phyloP scores from a whole-genome alignment of 2,113 vertebrate species.

The Lycaon pictus region DNA sequence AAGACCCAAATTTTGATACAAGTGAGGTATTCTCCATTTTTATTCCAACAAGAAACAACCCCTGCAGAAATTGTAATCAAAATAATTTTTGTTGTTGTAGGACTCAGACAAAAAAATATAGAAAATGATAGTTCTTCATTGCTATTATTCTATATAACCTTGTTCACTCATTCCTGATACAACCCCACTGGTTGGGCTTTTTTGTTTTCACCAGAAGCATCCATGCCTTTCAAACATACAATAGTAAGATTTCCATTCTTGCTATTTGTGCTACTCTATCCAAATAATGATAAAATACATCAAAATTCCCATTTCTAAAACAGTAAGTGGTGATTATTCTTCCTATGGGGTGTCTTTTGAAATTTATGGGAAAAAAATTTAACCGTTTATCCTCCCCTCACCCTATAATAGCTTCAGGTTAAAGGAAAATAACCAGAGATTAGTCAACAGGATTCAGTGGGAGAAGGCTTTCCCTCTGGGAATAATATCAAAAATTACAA shows the following conservation, averaged over 20 bases:
- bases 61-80: neutral
- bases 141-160: neutral
- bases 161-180: neutral
- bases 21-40: neutral
- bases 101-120: neutral
- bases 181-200: neutral
- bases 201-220: neutral
- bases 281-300: neutral
- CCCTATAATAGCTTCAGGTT: neutral
- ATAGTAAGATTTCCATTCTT: neutral
- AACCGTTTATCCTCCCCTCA: neutral
- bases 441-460: neutral
- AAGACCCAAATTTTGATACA: neutral
- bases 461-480: neutral
- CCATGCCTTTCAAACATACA: neutral
- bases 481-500: slow-evolving; percentile 51
- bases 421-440: neutral
- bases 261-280: neutral
- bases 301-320: slow-evolving; percentile 2
- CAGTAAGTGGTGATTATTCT: neutral
- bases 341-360: neutral
- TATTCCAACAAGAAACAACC: neutral
- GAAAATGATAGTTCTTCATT: neutral
- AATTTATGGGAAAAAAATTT: neutral
- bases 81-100: neutral